Evolutionary conservation across 2,888 invertebrate species (phyloP), one percentile per base, ranked within the genome.

Genomic region (Odontomyia ornata): DNA sequence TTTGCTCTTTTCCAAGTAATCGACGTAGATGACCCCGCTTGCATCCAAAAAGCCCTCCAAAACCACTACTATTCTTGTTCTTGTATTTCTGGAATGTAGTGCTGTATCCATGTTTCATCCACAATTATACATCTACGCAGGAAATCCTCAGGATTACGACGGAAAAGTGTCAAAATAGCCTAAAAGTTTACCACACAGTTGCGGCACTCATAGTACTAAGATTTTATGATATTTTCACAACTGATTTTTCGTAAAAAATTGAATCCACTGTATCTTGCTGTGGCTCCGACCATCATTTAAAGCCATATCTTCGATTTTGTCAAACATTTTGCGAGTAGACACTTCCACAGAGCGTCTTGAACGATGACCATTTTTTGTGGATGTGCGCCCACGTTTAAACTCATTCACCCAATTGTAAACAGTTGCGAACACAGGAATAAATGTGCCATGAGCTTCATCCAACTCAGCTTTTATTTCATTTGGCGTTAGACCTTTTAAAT

Each of bases 331-430:
- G 15, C 21, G 18, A 23, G 69, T 69, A 23, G 47, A 18, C 23
- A 69, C 69, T 21, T 69, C 46, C 9, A 46, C 47, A 5, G 69
- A 46, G 15, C 47, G 69, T 43, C 69, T 46, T 9, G 47, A 23
- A 47, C 69, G 69, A 46, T 69, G 46, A 21, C 25, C 36, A 46
- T 47, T 46, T 21, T 46, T 69, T 46, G 15, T 69, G 43, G 46
- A 23, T 47, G 69, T 43, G 46, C 47, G 69, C 3, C 67, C 67
- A 11, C 67, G 28, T n/a, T 67, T 67, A 30, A 67, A 67, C 28
- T 67, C 67, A 67, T 46, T 47, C 21, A 23, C 18, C 69, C 69
- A 69, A 46, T 46, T 46, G 43, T 69, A 46, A 9, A 69, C 18
- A 13, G 69, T 69, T 21, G 43, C 43, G 11, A 69, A 23, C 46